A percentile compares a stretch with the other conserved stretches of the same genome.
These are phyloP conservation scores for Epinotia ramella DNA, from an alignment of 2,888 invertebrate species.

Conservation along the genomic window DNA sequence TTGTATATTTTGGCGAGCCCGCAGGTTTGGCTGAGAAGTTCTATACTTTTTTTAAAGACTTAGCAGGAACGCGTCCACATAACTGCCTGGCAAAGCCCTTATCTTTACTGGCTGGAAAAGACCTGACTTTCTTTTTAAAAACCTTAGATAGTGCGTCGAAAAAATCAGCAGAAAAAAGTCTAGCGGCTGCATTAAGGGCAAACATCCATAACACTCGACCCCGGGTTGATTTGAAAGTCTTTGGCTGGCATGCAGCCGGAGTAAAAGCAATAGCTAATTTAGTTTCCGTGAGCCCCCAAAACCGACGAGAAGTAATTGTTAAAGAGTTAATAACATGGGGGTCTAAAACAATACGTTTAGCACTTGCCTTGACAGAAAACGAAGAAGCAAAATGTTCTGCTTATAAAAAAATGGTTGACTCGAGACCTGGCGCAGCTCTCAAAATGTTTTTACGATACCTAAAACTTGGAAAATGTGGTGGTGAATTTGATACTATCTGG, in stretches of 20 bases:
- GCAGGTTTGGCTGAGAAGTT: slow-evolving; percentile 25
- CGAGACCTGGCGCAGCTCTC: slow-evolving; percentile 21
- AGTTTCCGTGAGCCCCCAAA: background rate
- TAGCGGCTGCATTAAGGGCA: slow-evolving; percentile 31
- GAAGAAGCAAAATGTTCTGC: slow-evolving; percentile 14
- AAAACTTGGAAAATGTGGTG: background rate
- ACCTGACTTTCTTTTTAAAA: slow-evolving; percentile 3
- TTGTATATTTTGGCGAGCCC: slow-evolving; percentile 32
- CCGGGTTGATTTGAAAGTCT: slow-evolving; percentile 4
- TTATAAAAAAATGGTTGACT: slow-evolving; percentile 2
- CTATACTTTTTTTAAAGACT: background rate
- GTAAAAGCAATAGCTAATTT: slow-evolving; percentile 22
- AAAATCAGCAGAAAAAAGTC: slow-evolving; percentile 23
- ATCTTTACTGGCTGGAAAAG: slow-evolving; percentile 15
- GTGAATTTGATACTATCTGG: slow-evolving; percentile 4
- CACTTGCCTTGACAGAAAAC: slow-evolving; percentile 12
- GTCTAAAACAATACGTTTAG: slow-evolving; percentile 7
- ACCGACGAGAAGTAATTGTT: background rate
- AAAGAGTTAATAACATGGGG: slow-evolving; percentile 10
- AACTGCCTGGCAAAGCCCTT: slow-evolving; percentile 22
- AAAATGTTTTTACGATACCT: slow-evolving; percentile 29
- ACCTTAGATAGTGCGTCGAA: slow-evolving; percentile 1
- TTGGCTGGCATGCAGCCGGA: slow-evolving; percentile 24
- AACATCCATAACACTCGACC: slow-evolving; percentile 27
- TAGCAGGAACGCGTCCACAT: background rate